Evolutionary conservation across 2,113 vertebrate species (phyloP).

Genomic region (Pithys albifrons): DNA sequence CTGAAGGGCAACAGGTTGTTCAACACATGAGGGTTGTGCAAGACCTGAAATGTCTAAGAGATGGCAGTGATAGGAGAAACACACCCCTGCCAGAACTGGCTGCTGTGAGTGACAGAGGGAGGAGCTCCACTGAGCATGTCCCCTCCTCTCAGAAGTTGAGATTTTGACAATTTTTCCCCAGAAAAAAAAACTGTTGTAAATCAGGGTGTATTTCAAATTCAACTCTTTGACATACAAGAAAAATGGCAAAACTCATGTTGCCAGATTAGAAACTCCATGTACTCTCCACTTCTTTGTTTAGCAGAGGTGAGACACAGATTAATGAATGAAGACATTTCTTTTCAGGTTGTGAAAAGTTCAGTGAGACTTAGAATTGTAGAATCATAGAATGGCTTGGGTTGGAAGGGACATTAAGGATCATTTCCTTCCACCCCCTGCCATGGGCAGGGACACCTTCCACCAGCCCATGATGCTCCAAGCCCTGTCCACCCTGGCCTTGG

Average conservation of each 20-base stretch:
- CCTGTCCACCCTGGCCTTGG: neutral
- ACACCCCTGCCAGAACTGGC: neutral
- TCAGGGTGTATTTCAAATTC: neutral
- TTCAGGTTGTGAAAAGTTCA: neutral
- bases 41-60: neutral
- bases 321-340: neutral
- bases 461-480: neutral
- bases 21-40: neutral
- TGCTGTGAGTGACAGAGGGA: neutral
- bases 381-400: neutral
- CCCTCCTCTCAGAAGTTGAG: neutral
- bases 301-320: neutral
- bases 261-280: neutral
- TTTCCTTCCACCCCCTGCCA: neutral
- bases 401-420: neutral
- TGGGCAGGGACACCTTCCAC: neutral
- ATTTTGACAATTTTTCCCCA: neutral
- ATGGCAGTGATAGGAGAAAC: neutral
- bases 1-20: neutral
- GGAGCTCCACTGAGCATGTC: neutral
- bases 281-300: neutral
- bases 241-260: neutral
- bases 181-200: neutral
- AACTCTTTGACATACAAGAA: neutral
- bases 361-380: neutral